Conservation (phyloP, 2,888 invertebrate genomes). For the Netelia fuscicornis region DNA sequence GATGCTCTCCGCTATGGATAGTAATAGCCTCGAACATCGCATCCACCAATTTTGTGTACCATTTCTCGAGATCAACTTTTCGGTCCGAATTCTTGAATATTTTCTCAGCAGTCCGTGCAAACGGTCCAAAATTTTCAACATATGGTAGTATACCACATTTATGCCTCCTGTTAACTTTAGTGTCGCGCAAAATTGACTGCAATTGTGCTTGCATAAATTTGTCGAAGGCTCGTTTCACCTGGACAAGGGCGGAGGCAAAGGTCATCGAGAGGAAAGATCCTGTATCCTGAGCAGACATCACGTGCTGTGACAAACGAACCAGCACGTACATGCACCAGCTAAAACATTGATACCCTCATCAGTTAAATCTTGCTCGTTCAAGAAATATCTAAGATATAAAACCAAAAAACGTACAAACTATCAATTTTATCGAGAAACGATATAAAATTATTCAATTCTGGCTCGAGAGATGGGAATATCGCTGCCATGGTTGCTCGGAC, state of each 20-base stretch:
- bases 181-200: slow-evolving; percentile 91
- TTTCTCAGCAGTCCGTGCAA: slow-evolving; percentile 94
- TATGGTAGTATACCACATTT: slow-evolving; percentile 96
- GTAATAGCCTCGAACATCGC: slow-evolving; percentile 94
- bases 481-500: slow-evolving; percentile 94
- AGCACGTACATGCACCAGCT: slow-evolving; percentile 98
- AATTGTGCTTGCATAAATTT: slow-evolving; percentile 94
- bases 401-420: slow-evolving; percentile 90
- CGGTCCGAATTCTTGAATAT: slow-evolving; percentile 95
- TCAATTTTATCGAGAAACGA: slow-evolving; percentile 94
- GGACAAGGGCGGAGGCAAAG: slow-evolving; percentile 93
- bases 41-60: slow-evolving; percentile 93
- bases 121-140: slow-evolving; percentile 94
- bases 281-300: slow-evolving; percentile 94
- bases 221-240: slow-evolving; percentile 96
- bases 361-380: slow-evolving; percentile 10
- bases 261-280: slow-evolving; percentile 95
- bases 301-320: slow-evolving; percentile 96
- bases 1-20: slow-evolving; percentile 92
- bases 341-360: slow-evolving; percentile 73
- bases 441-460: slow-evolving; percentile 94
- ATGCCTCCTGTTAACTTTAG: slow-evolving; percentile 89
- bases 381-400: slow-evolving; percentile 49
- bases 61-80: slow-evolving; percentile 96
- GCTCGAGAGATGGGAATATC: slow-evolving; percentile 95